A percentile compares a stretch with the other conserved stretches of the same genome.
phyloP scores from a whole-genome alignment of 2,113 vertebrate genomes.

The Elephas maximus region DNA sequence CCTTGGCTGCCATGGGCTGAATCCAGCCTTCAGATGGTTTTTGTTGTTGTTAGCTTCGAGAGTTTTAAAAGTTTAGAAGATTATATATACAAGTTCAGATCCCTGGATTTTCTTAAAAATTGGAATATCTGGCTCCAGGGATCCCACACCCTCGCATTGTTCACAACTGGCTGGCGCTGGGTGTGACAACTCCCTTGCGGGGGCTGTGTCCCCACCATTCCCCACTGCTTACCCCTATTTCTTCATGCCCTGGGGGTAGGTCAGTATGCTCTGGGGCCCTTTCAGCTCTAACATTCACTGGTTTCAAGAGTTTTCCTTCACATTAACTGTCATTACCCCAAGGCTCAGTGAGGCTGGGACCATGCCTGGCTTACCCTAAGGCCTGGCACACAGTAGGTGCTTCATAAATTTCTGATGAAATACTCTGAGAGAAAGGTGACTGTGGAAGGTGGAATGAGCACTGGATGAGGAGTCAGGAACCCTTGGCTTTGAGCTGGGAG shows the following conservation, averaged over 20 bases:
- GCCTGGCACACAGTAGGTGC: neutral
- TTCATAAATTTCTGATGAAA: neutral
- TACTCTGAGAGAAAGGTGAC: neutral
- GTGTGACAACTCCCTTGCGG: neutral
- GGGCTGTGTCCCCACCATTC: accelerated
- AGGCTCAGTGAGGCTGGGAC: neutral
- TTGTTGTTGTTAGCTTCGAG: neutral
- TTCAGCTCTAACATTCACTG: neutral
- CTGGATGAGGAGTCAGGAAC: neutral
- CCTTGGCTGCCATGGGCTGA: neutral
- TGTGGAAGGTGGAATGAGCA: neutral
- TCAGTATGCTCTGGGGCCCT: neutral
- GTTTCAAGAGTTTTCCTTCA: neutral
- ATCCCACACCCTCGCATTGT: neutral
- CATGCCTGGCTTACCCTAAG: neutral
- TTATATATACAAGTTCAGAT: neutral
- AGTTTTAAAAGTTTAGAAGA: neutral
- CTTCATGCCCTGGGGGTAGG: neutral
- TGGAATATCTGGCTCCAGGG: neutral
- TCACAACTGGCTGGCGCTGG: no score
- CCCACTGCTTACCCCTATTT: neutral
- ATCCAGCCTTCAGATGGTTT: neutral
- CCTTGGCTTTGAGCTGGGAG: neutral
- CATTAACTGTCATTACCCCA: neutral
- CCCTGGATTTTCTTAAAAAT: neutral